Percentiles rank a stretch among this genome's conserved stretches.
Evolutionary conservation across 1,140 invertebrate species (phyloP).

Genomic region (Muscidifurax raptorellus): DNA sequence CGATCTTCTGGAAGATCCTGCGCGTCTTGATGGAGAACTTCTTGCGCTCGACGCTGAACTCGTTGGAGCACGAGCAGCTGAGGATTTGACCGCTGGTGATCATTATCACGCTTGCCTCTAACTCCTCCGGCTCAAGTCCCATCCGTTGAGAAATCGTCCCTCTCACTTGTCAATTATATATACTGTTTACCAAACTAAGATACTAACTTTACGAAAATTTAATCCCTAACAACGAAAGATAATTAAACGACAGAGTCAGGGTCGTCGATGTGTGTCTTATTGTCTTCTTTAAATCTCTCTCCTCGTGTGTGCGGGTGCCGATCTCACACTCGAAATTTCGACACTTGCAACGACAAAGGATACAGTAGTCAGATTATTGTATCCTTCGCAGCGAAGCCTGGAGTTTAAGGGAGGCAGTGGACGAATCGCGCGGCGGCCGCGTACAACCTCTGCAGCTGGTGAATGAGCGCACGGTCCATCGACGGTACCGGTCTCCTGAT

Average conservation of each 20-base stretch:
- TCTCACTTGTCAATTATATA: not conserved
- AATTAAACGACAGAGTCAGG: not conserved
- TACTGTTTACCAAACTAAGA: no score
- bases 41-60: slow-evolving; percentile 36
- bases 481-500: not conserved
- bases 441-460: slow-evolving; percentile 31
- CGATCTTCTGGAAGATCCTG: slow-evolving; percentile 61
- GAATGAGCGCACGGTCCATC: slow-evolving; percentile 12
- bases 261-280: not conserved
- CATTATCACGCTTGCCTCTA: not conserved
- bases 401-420: no score
- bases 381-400: no score
- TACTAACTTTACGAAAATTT: no score
- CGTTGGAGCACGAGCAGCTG: slow-evolving; percentile 48
- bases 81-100: slow-evolving; percentile 49
- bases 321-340: no score
- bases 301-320: no score
- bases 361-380: no score
- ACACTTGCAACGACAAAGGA: no score
- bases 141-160: not conserved
- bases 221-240: not conserved
- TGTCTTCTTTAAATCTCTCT: not conserved
- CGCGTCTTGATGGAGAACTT: slow-evolving; percentile 59
- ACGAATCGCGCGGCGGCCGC: not conserved
- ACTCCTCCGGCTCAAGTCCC: not conserved